phyloP scores from a whole-genome alignment of 2,113 vertebrate species.

The Syngnathus typhle region DNA sequence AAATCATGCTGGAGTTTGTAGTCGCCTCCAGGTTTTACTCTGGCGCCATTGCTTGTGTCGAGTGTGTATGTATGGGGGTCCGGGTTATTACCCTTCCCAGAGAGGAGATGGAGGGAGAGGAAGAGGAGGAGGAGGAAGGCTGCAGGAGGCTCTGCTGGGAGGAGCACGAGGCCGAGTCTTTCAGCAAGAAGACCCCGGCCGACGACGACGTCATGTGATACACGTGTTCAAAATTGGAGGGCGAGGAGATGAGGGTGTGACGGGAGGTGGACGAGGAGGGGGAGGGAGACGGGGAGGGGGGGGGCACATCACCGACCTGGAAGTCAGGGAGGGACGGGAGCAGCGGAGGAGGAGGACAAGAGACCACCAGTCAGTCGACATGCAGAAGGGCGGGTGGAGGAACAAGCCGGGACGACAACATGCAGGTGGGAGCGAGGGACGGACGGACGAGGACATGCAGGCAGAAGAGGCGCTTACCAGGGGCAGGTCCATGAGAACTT shows the following conservation, averaged over 20 bases:
- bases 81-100: slow-evolving; percentile 75
- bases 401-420: slow-evolving; percentile 66
- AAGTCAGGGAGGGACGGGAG: slow-evolving; percentile 38
- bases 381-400: neutral
- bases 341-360: slow-evolving; percentile 25
- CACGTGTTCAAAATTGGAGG: slow-evolving; percentile 82
- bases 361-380: neutral
- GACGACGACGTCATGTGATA: slow-evolving; percentile 79
- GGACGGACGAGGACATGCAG: slow-evolving; percentile 33
- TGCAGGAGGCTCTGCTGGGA: slow-evolving; percentile 64
- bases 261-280: slow-evolving; percentile 53
- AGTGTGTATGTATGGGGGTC: neutral
- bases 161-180: slow-evolving; percentile 71
- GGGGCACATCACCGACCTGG: slow-evolving; percentile 60
- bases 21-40: too few species aligned
- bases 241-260: slow-evolving; percentile 79
- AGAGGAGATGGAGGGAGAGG: slow-evolving; percentile 79
- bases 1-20: too few species aligned
- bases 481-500: slow-evolving; percentile 97
- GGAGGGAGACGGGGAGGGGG: slow-evolving; percentile 20
- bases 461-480: slow-evolving; percentile 73
- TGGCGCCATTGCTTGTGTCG: neutral
- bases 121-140: slow-evolving; percentile 68
- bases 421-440: slow-evolving; percentile 55
- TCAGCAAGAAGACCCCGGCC: slow-evolving; percentile 80